These are phyloP conservation scores for Cryptotis parvus DNA, from an alignment of 2,113 vertebrate genomes.

Conservation along the genomic window DNA sequence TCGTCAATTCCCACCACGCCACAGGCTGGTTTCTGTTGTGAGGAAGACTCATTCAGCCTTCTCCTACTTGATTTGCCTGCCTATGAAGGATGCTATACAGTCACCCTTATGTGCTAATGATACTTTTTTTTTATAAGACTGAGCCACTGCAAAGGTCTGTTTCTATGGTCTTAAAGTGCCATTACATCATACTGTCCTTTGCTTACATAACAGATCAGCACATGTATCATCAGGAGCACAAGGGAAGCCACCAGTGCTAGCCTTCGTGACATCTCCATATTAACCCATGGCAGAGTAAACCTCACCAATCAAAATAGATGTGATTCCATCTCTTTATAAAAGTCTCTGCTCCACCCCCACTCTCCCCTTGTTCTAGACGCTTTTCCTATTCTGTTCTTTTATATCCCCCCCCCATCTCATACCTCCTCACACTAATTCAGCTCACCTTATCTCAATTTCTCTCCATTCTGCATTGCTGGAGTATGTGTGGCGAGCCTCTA, in stretches of 20 bases:
- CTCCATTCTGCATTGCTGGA: neutral
- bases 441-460: neutral
- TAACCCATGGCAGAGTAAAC: neutral
- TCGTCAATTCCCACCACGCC: neutral
- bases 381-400: neutral
- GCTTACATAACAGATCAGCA: slow-evolving; percentile 38
- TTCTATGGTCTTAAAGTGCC: slow-evolving; percentile 36
- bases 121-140: slow-evolving; percentile 27
- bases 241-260: neutral
- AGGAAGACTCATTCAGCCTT: slow-evolving; percentile 53
- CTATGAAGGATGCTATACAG: neutral
- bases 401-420: neutral
- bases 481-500: neutral
- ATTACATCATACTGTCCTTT: neutral
- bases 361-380: neutral
- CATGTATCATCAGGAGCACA: neutral
- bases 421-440: neutral
- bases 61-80: neutral
- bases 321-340: slow-evolving; percentile 38
- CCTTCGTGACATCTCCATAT: neutral
- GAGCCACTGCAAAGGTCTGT: neutral
- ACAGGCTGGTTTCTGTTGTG: slow-evolving; percentile 44
- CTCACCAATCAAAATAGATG: neutral
- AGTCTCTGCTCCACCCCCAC: neutral
- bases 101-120: slow-evolving; percentile 5